Evolutionary conservation across 2,797 vertebrate species (phyloP).

Genomic region (Petrocephalus schoutedeni): DNA sequence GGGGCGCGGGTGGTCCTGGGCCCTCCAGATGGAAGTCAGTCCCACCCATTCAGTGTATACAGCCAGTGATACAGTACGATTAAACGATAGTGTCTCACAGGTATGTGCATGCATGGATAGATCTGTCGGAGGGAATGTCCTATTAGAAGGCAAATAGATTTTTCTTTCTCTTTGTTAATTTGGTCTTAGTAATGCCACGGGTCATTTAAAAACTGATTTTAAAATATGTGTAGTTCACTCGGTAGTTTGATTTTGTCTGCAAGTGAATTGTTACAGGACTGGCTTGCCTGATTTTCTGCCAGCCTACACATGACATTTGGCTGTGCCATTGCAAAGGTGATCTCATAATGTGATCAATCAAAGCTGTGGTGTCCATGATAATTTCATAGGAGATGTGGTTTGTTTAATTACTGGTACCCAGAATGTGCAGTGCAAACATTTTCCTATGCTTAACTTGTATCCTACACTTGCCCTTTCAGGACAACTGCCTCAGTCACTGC

Average conservation of each 20-base stretch:
- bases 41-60: not conserved
- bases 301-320: not conserved
- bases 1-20: not conserved
- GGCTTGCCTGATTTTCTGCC: not conserved
- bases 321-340: not conserved
- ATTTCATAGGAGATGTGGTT: constrained; percentile 27
- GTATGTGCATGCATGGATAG: too few relatives aligned
- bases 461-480: not conserved
- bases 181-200: not conserved
- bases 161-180: not conserved
- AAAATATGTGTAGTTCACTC: not conserved
- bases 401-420: constrained; percentile 27
- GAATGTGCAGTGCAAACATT: constrained; percentile 33
- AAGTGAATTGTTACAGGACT: not conserved
- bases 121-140: too few relatives aligned
- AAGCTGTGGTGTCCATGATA: not conserved
- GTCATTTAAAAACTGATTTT: not conserved
- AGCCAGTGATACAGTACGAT: too few relatives aligned
- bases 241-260: not conserved
- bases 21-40: not conserved
- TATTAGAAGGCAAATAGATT: not conserved
- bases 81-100: too few relatives aligned
- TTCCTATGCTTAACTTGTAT: constrained; percentile 50
- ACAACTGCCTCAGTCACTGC: not conserved
- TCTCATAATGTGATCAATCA: not conserved